Percentiles rank a stretch among this genome's conserved stretches.
These are phyloP conservation scores for Agrotis clavis DNA, from an alignment of 2,888 invertebrate species.

Conservation along the genomic window DNA sequence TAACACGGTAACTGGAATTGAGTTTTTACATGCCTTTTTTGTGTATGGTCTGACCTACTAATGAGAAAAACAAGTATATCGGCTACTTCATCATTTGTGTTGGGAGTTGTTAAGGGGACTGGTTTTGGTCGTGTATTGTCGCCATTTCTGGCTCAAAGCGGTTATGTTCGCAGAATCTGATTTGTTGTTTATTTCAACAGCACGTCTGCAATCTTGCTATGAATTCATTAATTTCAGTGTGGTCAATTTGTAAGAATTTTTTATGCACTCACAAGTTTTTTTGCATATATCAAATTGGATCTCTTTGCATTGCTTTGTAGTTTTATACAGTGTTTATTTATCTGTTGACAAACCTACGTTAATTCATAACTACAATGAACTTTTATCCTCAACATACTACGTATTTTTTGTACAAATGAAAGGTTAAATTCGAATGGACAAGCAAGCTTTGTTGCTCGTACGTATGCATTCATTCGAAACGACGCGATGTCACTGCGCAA, in stretches of 20 bases:
- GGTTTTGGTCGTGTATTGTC: constrained; percentile 29
- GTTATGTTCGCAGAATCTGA: constrained; percentile 47
- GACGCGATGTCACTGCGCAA: constrained; percentile 46
- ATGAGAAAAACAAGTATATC: constrained; percentile 46
- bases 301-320: background rate
- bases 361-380: constrained; percentile 14
- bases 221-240: constrained; percentile 8
- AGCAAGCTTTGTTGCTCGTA: constrained; percentile 30
- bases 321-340: background rate
- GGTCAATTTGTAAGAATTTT: background rate
- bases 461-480: constrained; percentile 53
- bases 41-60: constrained; percentile 40
- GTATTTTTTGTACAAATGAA: constrained; percentile 34
- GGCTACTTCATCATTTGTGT: constrained; percentile 44
- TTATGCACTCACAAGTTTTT: too few relatives aligned
- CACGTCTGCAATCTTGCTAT: constrained; percentile 24
- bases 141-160: constrained; percentile 43
- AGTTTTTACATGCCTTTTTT: constrained; percentile 40
- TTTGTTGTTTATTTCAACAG: constrained; percentile 29
- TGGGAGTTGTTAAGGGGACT: constrained; percentile 31
- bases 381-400: constrained; percentile 14
- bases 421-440: constrained; percentile 38
- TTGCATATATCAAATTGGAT: background rate
- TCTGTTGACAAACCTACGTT: background rate
- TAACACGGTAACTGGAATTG: constrained; percentile 31